Percentiles rank a stretch among this genome's conserved stretches.
phyloP scores from a whole-genome alignment of 2,888 invertebrate species.

The Torymus aiolomorphi region DNA sequence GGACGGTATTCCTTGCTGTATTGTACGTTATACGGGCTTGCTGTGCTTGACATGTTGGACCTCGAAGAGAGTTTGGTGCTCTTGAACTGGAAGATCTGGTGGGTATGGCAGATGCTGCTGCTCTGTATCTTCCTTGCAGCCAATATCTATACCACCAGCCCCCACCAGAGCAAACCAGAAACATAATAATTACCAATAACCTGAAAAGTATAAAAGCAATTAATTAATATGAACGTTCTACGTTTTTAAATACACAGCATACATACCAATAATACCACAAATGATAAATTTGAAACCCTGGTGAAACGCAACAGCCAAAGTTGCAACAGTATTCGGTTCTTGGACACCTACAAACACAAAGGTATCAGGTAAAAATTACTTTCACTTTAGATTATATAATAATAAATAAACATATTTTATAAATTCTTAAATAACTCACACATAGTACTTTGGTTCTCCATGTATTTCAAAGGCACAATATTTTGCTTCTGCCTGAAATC shows the following conservation, averaged over 20 bases:
- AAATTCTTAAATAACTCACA: constrained; percentile 67
- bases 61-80: constrained; percentile 67
- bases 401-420: constrained; percentile 6
- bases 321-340: constrained; percentile 78
- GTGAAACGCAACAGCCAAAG: constrained; percentile 78
- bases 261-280: constrained; percentile 79
- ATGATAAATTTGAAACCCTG: constrained; percentile 78
- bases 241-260: constrained; percentile 39
- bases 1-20: constrained; percentile 74
- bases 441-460: constrained; percentile 75
- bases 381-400: neutral
- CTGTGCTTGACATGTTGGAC: constrained; percentile 70
- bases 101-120: constrained; percentile 70
- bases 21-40: constrained; percentile 74
- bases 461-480: constrained; percentile 76
- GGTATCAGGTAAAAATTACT: constrained; percentile 11
- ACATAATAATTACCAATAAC: constrained; percentile 78
- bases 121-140: constrained; percentile 74
- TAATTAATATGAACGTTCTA: constrained; percentile 22
- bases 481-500: constrained; percentile 73
- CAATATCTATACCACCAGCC: constrained; percentile 79
- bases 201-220: constrained; percentile 63
- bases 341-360: constrained; percentile 71
- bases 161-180: constrained; percentile 78
- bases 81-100: constrained; percentile 67